Evolutionary conservation across 2,797 vertebrate genomes (phyloP).

Genomic region (Sitta carolinensis): DNA sequence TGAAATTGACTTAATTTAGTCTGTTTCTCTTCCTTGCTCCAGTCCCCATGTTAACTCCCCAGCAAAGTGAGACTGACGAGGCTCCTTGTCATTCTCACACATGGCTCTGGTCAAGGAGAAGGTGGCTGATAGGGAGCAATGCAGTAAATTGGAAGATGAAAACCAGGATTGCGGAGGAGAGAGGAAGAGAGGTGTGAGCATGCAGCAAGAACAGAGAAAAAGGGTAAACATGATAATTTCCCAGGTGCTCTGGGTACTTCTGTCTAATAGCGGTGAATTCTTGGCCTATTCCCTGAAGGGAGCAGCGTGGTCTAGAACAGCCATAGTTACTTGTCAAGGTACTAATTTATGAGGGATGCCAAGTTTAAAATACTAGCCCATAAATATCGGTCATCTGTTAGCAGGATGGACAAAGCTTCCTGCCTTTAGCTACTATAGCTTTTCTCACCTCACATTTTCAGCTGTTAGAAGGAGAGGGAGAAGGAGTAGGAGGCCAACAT

Average conservation of each 20-base stretch:
- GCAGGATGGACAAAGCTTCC: background rate
- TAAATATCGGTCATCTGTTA: background rate
- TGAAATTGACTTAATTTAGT: slow-evolving; percentile 57
- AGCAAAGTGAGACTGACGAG: slow-evolving; percentile 58
- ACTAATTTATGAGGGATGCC: background rate
- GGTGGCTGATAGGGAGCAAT: slow-evolving; percentile 36
- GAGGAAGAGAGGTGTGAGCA: background rate
- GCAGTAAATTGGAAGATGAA: slow-evolving; percentile 42
- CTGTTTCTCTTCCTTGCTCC: slow-evolving; percentile 57
- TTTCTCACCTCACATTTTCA: background rate
- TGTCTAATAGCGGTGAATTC: background rate
- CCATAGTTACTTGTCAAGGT: background rate
- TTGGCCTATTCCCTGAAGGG: background rate
- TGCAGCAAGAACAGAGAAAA: background rate
- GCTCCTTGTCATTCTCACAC: slow-evolving; percentile 32
- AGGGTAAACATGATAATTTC: background rate
- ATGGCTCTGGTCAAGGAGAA: slow-evolving; percentile 45
- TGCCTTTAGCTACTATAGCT: background rate
- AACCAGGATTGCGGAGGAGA: background rate
- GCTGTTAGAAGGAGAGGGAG: background rate
- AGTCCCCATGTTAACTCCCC: slow-evolving; percentile 37
- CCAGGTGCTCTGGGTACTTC: background rate
- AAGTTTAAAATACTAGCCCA: background rate
- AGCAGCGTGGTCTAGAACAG: background rate
- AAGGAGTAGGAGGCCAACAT: background rate